phyloP scores from a whole-genome alignment of 2,888 invertebrate species.

The Athripsodes cinereus region DNA sequence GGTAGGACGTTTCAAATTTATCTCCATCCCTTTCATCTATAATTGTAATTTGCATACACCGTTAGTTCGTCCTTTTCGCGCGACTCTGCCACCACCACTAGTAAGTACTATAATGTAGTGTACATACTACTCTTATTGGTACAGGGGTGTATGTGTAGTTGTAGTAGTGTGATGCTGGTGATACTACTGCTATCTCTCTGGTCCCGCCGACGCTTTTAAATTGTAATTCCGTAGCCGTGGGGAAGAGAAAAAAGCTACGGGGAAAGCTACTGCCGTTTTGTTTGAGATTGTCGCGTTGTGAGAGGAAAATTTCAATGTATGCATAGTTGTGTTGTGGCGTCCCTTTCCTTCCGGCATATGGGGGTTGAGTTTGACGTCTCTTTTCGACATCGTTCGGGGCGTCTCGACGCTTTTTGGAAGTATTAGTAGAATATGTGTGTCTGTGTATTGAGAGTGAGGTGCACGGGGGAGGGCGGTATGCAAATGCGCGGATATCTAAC shows the following conservation, averaged over 20 bases:
- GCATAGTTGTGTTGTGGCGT: constrained; percentile 7
- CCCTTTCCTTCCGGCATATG: constrained; percentile 10
- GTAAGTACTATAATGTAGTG: too few species aligned
- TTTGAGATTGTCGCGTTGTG: constrained; percentile 24
- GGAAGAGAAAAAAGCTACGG: constrained; percentile 22
- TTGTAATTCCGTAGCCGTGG: constrained; percentile 26
- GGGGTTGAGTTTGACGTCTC: constrained; percentile 16
- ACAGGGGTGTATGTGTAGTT: too few species aligned
- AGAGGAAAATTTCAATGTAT: constrained; percentile 8
- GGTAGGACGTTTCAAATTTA: constrained; percentile 23
- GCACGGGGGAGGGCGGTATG: constrained; percentile 39
- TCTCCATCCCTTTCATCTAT: constrained; percentile 21
- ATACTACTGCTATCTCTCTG: constrained; percentile 33
- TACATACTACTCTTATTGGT: too few species aligned
- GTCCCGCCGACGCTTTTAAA: constrained; percentile 27
- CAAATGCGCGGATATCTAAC: constrained; percentile 42
- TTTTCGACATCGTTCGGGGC: constrained; percentile 48
- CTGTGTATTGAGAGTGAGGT: constrained; percentile 32
- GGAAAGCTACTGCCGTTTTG: constrained; percentile 19
- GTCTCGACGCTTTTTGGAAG: constrained; percentile 37
- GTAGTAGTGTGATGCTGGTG: too few species aligned
- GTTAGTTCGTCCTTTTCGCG: constrained; percentile 25
- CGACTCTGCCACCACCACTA: too few species aligned
- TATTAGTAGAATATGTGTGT: constrained; percentile 44
- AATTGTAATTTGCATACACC: constrained; percentile 26